Evolutionary conservation across 2,888 invertebrate species (phyloP).

Genomic region (Microctonus hyperodae): DNA sequence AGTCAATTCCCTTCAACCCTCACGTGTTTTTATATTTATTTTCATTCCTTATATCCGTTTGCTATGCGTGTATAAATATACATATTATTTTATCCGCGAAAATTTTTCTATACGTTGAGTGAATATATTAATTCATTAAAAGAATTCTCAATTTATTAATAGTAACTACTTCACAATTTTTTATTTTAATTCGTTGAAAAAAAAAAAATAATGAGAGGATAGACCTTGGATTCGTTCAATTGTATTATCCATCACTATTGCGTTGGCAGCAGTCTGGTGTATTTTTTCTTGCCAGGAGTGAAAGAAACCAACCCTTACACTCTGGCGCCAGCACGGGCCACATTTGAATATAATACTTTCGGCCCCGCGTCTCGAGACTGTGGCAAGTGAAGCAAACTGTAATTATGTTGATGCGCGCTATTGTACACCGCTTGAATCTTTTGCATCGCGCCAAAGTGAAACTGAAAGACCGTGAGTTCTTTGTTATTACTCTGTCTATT

Average conservation of each 20-base stretch:
- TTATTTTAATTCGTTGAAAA: background rate
- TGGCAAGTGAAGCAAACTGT: constrained; percentile 57
- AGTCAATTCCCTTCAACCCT: constrained; percentile 40
- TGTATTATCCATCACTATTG: constrained; percentile 25
- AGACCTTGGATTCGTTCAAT: background rate
- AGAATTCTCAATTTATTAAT: background rate
- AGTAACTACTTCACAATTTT: background rate
- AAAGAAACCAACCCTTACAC: constrained; percentile 36
- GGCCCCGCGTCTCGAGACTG: constrained; percentile 38
- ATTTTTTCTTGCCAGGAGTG: background rate
- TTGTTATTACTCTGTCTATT: constrained; percentile 28
- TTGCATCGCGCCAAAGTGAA: constrained; percentile 48
- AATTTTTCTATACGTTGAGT: background rate
- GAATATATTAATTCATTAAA: background rate
- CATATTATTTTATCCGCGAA: background rate
- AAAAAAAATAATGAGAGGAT: background rate
- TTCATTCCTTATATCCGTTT: constrained; percentile 2
- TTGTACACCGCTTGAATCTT: constrained; percentile 55
- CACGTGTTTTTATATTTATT: background rate
- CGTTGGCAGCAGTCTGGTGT: constrained; percentile 35
- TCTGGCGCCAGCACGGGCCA: constrained; percentile 45
- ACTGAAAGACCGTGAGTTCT: constrained; percentile 38
- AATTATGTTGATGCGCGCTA: constrained; percentile 62
- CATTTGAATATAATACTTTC: constrained; percentile 62
- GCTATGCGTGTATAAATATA: background rate